These are phyloP conservation scores for Agrotis exclamationis DNA, from an alignment of 2,888 invertebrate species.

Conservation along the genomic window DNA sequence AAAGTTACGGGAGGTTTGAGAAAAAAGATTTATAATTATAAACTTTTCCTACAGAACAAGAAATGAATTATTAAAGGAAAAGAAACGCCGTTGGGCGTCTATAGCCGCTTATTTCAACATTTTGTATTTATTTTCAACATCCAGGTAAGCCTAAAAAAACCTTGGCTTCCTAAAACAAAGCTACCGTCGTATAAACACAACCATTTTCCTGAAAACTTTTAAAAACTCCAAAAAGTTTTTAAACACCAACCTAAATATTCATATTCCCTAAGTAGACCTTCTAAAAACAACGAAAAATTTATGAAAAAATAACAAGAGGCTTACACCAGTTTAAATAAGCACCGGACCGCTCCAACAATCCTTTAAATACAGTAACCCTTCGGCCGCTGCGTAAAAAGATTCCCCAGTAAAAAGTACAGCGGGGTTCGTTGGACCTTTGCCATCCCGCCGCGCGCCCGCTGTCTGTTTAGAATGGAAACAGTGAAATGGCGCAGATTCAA, in stretches of 20 bases:
- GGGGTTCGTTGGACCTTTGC: constrained; percentile 60
- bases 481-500: constrained; percentile 72
- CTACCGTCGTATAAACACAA: constrained; percentile 40
- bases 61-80: no score
- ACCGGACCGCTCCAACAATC: constrained; percentile 62
- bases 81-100: no score
- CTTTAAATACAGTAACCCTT: constrained; percentile 70
- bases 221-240: constrained; percentile 39
- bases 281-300: constrained; percentile 55
- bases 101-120: no score
- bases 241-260: constrained; percentile 59
- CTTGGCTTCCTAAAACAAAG: constrained; percentile 15
- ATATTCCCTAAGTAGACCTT: constrained; percentile 54
- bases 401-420: constrained; percentile 57
- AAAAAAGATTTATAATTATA: not conserved
- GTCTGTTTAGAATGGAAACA: constrained; percentile 75
- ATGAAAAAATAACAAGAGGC: constrained; percentile 64
- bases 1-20: not conserved
- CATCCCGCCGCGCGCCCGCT: constrained; percentile 55
- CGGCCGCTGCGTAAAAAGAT: constrained; percentile 55
- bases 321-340: constrained; percentile 65
- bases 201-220: constrained; percentile 49
- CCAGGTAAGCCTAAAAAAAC: constrained; percentile 21
- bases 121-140: constrained; percentile 2
- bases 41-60: not conserved